These are phyloP conservation scores for Hippocampus kuda DNA, from an alignment of 2,797 vertebrate species.

Conservation along the genomic window DNA sequence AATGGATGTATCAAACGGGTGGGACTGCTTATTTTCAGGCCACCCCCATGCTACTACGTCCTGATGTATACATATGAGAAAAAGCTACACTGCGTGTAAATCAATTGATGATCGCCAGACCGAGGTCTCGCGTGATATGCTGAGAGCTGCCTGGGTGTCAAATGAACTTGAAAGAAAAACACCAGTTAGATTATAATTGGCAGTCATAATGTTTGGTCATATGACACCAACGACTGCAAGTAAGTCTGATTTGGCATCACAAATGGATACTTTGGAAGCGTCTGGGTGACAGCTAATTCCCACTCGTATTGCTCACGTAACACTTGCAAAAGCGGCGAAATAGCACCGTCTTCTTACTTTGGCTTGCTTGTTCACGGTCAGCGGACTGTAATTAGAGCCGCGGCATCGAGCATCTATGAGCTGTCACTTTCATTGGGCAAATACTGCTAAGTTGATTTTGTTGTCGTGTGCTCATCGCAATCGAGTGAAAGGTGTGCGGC, in stretches of 20 bases:
- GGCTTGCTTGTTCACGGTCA: neutral
- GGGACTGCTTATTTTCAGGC: too few species aligned
- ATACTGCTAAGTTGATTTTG: neutral
- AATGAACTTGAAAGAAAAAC: neutral
- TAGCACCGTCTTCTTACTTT: neutral
- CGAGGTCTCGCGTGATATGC: neutral
- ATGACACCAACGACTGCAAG: neutral
- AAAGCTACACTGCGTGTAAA: too few species aligned
- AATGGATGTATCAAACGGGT: too few species aligned
- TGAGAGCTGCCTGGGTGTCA: neutral
- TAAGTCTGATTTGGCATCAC: neutral
- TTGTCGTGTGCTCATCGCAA: neutral
- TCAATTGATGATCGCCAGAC: neutral
- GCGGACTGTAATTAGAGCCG: neutral
- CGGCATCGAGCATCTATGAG: neutral
- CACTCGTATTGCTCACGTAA: neutral
- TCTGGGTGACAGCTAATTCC: neutral
- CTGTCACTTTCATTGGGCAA: constrained; percentile 3
- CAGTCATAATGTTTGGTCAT: neutral
- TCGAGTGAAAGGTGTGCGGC: neutral
- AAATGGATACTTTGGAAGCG: too few species aligned
- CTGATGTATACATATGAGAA: too few species aligned
- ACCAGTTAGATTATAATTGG: neutral
- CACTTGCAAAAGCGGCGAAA: neutral
- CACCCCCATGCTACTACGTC: too few species aligned